Evolutionary conservation across 2,113 vertebrate genomes (phyloP).

Genomic region (Scalopus aquaticus): DNA sequence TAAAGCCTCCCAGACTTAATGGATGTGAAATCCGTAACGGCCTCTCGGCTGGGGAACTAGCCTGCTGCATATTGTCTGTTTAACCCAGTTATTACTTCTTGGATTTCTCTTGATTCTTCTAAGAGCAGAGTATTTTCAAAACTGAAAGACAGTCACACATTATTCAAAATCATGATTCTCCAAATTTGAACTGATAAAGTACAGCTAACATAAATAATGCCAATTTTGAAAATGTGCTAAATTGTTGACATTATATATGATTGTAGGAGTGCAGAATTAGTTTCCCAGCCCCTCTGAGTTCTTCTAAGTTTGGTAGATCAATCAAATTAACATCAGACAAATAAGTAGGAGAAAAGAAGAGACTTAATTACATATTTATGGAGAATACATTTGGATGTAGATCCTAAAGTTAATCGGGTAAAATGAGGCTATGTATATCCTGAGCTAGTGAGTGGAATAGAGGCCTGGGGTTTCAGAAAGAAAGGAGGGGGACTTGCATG

Average conservation of each 20-base stretch:
- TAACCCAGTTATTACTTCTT: constrained; percentile 19
- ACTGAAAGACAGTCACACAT: neutral
- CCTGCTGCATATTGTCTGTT: neutral
- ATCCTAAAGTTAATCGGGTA: neutral
- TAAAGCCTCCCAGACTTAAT: constrained; percentile 29
- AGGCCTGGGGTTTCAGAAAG: neutral
- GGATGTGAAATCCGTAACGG: constrained; percentile 12
- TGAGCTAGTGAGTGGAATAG: neutral
- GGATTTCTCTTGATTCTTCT: neutral
- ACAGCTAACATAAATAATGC: neutral
- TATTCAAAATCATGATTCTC: neutral
- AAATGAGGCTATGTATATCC: neutral
- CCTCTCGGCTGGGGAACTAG: neutral
- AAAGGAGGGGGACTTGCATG: neutral
- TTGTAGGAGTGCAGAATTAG: neutral
- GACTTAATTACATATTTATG: neutral
- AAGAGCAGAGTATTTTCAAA: constrained; percentile 35
- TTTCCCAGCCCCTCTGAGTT: neutral
- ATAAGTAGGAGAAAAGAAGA: neutral
- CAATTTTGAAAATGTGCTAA: constrained; percentile 13
- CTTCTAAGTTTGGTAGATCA: neutral
- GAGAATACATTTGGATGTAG: neutral
- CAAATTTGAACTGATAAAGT: constrained; percentile 5
- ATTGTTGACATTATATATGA: neutral
- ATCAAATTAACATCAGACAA: neutral